Conservation (phyloP, 2,113 vertebrate species). For the Oreotrochilus melanogaster region DNA sequence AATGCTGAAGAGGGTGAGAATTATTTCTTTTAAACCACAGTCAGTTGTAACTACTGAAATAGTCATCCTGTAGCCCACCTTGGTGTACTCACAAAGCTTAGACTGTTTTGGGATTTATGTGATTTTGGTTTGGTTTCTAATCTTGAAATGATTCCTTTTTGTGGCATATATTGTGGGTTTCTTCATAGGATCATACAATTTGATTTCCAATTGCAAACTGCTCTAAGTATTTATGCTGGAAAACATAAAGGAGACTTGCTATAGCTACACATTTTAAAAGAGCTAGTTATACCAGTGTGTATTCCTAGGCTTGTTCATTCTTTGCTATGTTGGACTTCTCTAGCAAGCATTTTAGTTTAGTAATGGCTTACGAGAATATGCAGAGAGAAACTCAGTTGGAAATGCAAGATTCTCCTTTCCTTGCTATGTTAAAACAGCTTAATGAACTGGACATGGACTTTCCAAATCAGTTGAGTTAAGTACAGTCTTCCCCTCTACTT, state of each 20-base stretch:
- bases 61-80: background rate
- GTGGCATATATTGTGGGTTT: background rate
- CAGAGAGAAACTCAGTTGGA: background rate
- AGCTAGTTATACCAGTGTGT: background rate
- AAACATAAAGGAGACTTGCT: background rate
- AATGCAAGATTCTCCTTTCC: conserved; percentile 43
- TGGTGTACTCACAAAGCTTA: background rate
- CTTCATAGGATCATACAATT: background rate
- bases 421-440: background rate
- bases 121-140: background rate
- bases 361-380: background rate
- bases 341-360: background rate
- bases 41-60: background rate
- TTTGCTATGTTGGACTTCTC: background rate
- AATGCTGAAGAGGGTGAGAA: background rate
- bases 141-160: background rate
- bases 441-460: background rate
- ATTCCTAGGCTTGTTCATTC: background rate
- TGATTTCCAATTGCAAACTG: background rate
- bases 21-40: background rate
- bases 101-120: background rate
- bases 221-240: background rate
- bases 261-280: background rate
- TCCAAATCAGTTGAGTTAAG: background rate
- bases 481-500: background rate